These are phyloP conservation scores for Erythrocebus patas DNA, from an alignment of 2,113 vertebrate genomes.

Conservation along the genomic window DNA sequence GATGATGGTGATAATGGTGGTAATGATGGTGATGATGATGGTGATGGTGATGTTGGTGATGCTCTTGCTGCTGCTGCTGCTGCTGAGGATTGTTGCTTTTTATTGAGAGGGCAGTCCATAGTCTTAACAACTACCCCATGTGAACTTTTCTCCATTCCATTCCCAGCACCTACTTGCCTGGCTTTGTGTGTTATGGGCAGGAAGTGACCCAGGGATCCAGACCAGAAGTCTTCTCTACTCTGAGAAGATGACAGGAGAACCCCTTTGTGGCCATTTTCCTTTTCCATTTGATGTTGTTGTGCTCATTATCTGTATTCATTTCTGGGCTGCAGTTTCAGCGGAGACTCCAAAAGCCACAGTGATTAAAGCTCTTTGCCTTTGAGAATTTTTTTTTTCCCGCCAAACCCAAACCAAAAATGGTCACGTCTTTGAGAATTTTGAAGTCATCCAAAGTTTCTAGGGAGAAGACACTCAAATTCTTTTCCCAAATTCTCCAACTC, in stretches of 20 bases:
- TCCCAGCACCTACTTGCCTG: not conserved
- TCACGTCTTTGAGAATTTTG: not conserved
- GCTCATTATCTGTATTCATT: not conserved
- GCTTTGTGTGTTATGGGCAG: not conserved
- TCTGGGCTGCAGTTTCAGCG: not conserved
- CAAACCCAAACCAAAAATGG: too few species aligned
- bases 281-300: accelerated
- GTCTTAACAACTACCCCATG: not conserved
- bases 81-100: not conserved
- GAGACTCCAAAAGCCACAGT: not conserved
- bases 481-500: not conserved
- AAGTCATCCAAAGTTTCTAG: not conserved
- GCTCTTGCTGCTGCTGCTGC: too few species aligned
- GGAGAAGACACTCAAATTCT: not conserved
- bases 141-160: not conserved
- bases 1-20: not conserved
- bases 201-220: not conserved
- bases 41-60: not conserved
- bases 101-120: not conserved
- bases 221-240: not conserved
- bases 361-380: not conserved
- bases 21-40: not conserved
- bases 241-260: not conserved
- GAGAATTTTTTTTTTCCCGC: not conserved
- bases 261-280: not conserved